Percentiles rank a stretch among this genome's conserved stretches.
Evolutionary conservation across 2,113 vertebrate genomes (phyloP).

Genomic region (Sylvietta virens): DNA sequence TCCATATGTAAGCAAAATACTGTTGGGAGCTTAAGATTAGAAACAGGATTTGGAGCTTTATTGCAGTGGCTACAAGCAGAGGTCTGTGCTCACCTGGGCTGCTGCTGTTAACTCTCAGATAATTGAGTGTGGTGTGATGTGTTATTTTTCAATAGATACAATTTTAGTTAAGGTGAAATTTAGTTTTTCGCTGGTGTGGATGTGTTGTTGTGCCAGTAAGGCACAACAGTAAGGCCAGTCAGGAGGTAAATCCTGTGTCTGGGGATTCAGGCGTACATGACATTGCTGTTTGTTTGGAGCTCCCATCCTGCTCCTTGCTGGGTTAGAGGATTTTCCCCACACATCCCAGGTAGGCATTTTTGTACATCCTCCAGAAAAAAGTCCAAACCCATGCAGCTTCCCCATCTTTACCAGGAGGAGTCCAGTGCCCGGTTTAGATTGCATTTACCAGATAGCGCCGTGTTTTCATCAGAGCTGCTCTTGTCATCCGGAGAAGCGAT

Average conservation of each 20-base stretch:
- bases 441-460: rapidly evolving
- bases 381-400: background rate
- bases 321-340: background rate
- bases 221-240: no score
- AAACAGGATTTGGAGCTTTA: background rate
- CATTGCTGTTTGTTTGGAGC: background rate
- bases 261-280: rapidly evolving
- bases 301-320: background rate
- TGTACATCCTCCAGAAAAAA: background rate
- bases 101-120: background rate
- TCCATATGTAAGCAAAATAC: background rate
- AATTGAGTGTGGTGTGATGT: no score
- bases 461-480: background rate
- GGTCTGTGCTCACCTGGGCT: background rate
- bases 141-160: background rate
- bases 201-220: background rate
- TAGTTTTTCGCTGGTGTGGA: rapidly evolving
- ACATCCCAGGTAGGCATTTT: background rate
- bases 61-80: background rate
- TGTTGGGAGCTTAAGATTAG: background rate
- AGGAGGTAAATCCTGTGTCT: background rate
- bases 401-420: background rate
- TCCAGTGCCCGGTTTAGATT: rapidly evolving
- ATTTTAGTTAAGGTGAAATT: background rate
- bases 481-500: background rate